Base-by-base conservation (phyloP, 2,888 invertebrate genomes). In the Drosophila anomalata region DNA sequence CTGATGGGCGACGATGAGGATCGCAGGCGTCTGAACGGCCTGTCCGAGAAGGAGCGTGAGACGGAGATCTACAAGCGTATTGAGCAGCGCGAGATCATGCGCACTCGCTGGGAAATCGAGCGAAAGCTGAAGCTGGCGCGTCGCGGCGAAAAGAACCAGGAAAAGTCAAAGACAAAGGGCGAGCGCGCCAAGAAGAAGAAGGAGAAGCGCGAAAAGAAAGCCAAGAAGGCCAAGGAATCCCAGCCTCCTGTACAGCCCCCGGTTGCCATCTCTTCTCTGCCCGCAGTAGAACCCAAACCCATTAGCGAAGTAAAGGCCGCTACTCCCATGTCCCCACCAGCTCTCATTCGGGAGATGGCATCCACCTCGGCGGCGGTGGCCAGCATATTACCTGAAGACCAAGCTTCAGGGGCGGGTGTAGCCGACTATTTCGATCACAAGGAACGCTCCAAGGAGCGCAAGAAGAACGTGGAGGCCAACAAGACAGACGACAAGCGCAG, bases 1-100 rank as follows among this genome's bases (percentile, higher is more conserved):
- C 94, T 99, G 29, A 98, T 99, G 96, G 98, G 98, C 0, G 98
- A 99, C 91, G 98, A 97, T 68, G 98, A 97, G 78, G 99, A 99
- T 93, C 95, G 97, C 84, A 96, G 96, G 1, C 93, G 97, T 0
- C 93, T 99, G 47, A 97, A 97, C 11, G 95, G 96, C 72, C 95
- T 99, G 94, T 98, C 98, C 0, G 99, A 99, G 90, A 98, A 98
- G 88, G 99, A 99, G 90, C 93, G 99, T 46, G 99, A 99, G 92
- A 97, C 98, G 60, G 99, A 99, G 92, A 96, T 99, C 79, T 99
- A 97, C 91, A 98, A 98, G 90, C 94, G 99, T 55, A 97, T 98
- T 54, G 99, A 99, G 92, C 95, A 97, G 87, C 93, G 99, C 79
- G 98, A 99, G 91, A 94, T 96, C 0, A 95, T 98, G 94, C 97